phyloP scores from a whole-genome alignment of 2,888 invertebrate genomes.

The Plagodis pulveraria region DNA sequence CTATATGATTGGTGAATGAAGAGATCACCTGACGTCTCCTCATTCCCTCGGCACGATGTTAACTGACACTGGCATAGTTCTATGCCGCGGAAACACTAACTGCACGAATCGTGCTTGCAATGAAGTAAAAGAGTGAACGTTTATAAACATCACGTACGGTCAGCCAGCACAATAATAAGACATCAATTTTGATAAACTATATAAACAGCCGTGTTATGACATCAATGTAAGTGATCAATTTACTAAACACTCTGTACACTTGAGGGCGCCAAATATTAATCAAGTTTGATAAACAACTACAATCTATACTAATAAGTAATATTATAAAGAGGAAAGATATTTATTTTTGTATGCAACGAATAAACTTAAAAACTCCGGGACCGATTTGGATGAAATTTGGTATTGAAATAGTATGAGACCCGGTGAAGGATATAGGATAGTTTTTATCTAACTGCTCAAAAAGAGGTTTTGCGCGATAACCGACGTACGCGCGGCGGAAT shows the following conservation, averaged over 20 bases:
- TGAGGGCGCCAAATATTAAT: background rate
- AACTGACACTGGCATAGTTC: slow-evolving; percentile 54
- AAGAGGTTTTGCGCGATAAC: too few species aligned
- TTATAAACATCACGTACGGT: slow-evolving; percentile 71
- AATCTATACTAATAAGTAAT: too few species aligned
- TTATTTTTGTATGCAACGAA: too few species aligned
- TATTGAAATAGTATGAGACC: too few species aligned
- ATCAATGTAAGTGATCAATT: slow-evolving; percentile 10
- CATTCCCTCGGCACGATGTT: slow-evolving; percentile 47
- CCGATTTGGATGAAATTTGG: too few species aligned
- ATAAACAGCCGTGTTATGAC: slow-evolving; percentile 10
- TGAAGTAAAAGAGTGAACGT: slow-evolving; percentile 63
- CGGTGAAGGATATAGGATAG: too few species aligned
- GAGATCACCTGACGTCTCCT: slow-evolving; percentile 49
- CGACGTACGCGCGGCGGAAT: too few species aligned
- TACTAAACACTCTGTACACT: slow-evolving; percentile 3
- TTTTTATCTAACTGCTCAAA: too few species aligned
- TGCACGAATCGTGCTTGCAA: slow-evolving; percentile 55
- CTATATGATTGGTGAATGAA: slow-evolving; percentile 40
- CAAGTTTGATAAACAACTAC: background rate
- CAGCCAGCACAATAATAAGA: slow-evolving; percentile 46
- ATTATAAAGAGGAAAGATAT: too few species aligned
- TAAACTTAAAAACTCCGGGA: too few species aligned
- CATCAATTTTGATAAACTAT: slow-evolving; percentile 19
- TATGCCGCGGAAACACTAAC: slow-evolving; percentile 49